Base-by-base conservation (phyloP, 2,113 vertebrate genomes). In the Mirounga angustirostris region DNA sequence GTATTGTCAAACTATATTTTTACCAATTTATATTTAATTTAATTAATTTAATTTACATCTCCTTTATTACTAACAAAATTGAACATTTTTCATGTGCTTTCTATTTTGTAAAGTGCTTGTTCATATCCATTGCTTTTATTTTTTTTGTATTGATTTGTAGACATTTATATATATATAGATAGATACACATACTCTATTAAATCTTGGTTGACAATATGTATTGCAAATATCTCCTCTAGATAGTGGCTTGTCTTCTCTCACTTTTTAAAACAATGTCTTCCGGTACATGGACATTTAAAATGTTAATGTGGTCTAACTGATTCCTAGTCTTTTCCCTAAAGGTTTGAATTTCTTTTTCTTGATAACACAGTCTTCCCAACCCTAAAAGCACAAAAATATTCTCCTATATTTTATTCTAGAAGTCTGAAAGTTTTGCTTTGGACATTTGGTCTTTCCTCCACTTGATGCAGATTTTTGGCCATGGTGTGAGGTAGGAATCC, bases 141-240 rank as follows among this genome's bases (percentile, higher is more conserved):
- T 95, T 82, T 97, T 97, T 69, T 16, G 19, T 83, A 88, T 12
- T 76, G 76, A 83, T 79, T 56, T 89, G 76, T 71, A 79, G 59
- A 84, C 52, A 14, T 54, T 71, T 43, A 30, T 26, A 30, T 63
- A n/a, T 12, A 30, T 63, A n/a, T 33, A 46, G 22, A 40, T 3
- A 21, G 24, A 71, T 14, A 82, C 18, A 50, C 16, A 69, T 24
- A 71, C 26, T 21, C 21, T 61, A 46, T 7, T 81, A 82, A 90
- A 50, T 82, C 19, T 65, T 71, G 65, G 43, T 88, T 88, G 58
- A 36, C 26, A 21, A 28, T 33, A 76, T 59, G 30, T n/a, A 59
- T 65, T 88, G 40, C 26, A 82, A 83, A 69, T 88, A 33, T n/a
- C 46, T 95, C 76, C 82, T 92, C 46, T 88, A 65, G 67, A 91